These are phyloP conservation scores for Tachina lurida DNA, from an alignment of 2,888 invertebrate species.

Conservation along the genomic window DNA sequence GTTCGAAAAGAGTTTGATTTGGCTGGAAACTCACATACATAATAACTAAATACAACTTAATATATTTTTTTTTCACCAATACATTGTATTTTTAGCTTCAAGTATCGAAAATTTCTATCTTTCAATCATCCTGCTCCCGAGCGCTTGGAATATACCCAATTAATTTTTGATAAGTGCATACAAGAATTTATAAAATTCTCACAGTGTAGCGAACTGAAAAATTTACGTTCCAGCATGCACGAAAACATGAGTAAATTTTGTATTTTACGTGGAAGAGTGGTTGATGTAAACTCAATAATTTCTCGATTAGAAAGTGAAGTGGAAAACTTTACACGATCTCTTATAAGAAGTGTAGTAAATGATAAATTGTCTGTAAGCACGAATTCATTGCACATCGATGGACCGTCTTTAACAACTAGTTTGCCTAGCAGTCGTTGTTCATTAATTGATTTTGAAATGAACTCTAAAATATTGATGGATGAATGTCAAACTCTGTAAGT, in stretches of 20 bases:
- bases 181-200: conserved; percentile 19
- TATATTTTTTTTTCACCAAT: not conserved
- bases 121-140: not conserved
- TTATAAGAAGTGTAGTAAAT: conserved; percentile 2
- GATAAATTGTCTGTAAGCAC: conserved; percentile 23
- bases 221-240: conserved; percentile 8
- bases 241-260: conserved; percentile 64
- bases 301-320: conserved; percentile 52
- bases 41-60: no score
- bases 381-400: conserved; percentile 52
- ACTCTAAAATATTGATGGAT: conserved; percentile 24
- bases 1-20: no score
- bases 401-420: not conserved
- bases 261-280: conserved; percentile 40
- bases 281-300: conserved; percentile 40
- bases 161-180: conserved; percentile 34
- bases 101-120: conserved; percentile 34
- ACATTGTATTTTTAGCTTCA: conserved; percentile 41
- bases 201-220: not conserved
- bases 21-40: no score
- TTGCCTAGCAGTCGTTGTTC: not conserved
- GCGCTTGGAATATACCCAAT: conserved; percentile 26
- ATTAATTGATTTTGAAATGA: conserved; percentile 16
- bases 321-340: conserved; percentile 41
- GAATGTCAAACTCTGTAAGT: conserved; percentile 57